Evolutionary conservation across 2,888 invertebrate genomes (phyloP), one percentile per base, ranked within the genome.

Genomic region (Dichetophora obliterata): DNA sequence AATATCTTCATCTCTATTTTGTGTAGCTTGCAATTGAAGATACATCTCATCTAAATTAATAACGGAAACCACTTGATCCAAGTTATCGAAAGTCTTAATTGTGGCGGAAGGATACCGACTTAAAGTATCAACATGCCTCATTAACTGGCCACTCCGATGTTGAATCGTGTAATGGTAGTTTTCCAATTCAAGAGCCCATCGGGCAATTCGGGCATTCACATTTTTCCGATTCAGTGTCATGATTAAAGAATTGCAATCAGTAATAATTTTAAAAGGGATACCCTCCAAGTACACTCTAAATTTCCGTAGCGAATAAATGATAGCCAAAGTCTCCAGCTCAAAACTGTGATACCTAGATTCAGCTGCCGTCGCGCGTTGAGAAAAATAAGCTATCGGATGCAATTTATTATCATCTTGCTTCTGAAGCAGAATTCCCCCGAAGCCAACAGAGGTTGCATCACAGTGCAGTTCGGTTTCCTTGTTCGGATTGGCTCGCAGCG

Each of bases 301-400:
- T 34, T 77, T 71, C 31, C 78, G 75, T 3, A 80, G n/a, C 2
- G 79, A 76, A 48, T 73, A 87, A 77, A 77, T 59, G 24, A 78
- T 72, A 11, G 78, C 80, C 19, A 79, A 50, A 0, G 86, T 86
- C 72, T 88, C 83, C 0, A 88, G 79, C 69, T 88, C 85, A 75
- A 87, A 87, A 74, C 83, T 85, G 65, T 85, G 83, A 75, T 84
- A 86, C 0, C 81, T 66, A 11, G 81, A 76, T 74, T 79, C 77
- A 54, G 27, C 37, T 6, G 19, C 52, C 1, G 66, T 37, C 19
- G 75, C 37, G 6, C 16, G 34, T 22, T 68, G 19, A 48, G 75
- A 77, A 34, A 75, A 77, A 37, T 75, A 77, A 48, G 54, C 57
- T n/a, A 78, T 50, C 24, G 78, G 75, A 48, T 77, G 78, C 6